Conservation (phyloP, 1,140 invertebrate species). For the Lordiphosa mommai region DNA sequence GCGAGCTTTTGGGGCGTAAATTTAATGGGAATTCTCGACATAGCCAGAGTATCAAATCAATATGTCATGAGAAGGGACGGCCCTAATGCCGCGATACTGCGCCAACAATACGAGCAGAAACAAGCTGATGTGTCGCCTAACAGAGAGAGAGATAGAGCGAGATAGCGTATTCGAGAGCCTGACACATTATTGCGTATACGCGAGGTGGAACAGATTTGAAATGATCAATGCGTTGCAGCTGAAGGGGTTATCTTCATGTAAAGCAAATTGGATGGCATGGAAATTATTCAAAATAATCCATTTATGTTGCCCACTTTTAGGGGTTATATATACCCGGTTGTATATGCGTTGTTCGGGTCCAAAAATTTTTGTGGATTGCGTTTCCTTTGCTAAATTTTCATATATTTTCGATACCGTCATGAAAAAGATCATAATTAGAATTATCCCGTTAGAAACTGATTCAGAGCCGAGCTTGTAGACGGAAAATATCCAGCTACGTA, state of each 20-base stretch:
- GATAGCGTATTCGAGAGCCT: constrained; percentile 24
- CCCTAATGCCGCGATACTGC: constrained; percentile 27
- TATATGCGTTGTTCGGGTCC: too few species aligned
- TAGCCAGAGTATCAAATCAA: constrained; percentile 76
- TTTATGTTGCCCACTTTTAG: not conserved
- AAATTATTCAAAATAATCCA: not conserved
- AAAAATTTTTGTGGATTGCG: too few species aligned
- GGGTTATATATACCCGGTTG: too few species aligned
- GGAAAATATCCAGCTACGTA: too few species aligned
- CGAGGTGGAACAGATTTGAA: constrained; percentile 29
- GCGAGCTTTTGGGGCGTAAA: constrained; percentile 43
- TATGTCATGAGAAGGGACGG: constrained; percentile 65
- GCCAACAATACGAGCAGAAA: constrained; percentile 24
- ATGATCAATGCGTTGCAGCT: constrained; percentile 5
- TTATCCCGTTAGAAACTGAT: too few species aligned
- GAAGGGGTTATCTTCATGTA: not conserved
- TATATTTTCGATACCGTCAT: too few species aligned
- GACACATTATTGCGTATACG: constrained; percentile 68
- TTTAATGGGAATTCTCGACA: constrained; percentile 77
- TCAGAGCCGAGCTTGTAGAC: too few species aligned
- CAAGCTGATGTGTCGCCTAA: constrained; percentile 62
- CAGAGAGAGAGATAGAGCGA: constrained; percentile 10
- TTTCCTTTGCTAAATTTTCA: too few species aligned
- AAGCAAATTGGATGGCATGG: not conserved
- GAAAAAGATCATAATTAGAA: too few species aligned